phyloP scores from a whole-genome alignment of 2,113 vertebrate species.

The Gracilinanus agilis region DNA sequence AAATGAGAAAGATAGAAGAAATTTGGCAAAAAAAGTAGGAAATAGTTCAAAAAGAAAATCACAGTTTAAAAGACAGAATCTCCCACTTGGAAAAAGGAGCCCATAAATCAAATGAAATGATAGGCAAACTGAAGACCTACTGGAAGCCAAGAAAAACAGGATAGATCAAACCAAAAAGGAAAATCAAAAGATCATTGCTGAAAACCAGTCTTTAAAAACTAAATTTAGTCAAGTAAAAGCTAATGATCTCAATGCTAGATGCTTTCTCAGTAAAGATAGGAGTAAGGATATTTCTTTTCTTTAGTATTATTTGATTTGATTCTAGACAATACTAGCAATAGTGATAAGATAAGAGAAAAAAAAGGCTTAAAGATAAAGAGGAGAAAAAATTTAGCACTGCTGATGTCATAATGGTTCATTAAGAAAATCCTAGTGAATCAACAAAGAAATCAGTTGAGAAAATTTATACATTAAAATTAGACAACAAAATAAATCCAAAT shows the following conservation, averaged over 20 bases:
- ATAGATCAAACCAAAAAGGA: too few relatives aligned
- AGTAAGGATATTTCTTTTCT: background rate
- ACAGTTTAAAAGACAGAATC: too few relatives aligned
- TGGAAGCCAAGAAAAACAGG: too few relatives aligned
- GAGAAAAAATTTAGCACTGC: background rate
- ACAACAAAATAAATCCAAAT: background rate
- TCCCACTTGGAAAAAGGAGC: too few relatives aligned
- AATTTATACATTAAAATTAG: background rate
- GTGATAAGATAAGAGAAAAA: background rate
- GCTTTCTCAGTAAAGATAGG: constrained; percentile 25
- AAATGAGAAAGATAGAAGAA: too few relatives aligned
- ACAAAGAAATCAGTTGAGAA: background rate
- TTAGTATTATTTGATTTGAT: background rate
- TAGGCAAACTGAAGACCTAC: too few relatives aligned
- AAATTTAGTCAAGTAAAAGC: too few relatives aligned
- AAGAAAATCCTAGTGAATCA: background rate
- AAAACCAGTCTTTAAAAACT: too few relatives aligned
- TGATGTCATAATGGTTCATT: background rate
- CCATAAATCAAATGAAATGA: too few relatives aligned
- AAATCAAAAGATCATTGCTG: too few relatives aligned
- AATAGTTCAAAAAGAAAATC: too few relatives aligned
- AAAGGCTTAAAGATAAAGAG: background rate
- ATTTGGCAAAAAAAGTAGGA: too few relatives aligned
- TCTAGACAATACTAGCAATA: background rate
- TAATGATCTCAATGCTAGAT: background rate